Evolutionary conservation across 2,888 invertebrate genomes (phyloP), one percentile per base, ranked within the genome.

Genomic region (Eretmocerus hayati): DNA sequence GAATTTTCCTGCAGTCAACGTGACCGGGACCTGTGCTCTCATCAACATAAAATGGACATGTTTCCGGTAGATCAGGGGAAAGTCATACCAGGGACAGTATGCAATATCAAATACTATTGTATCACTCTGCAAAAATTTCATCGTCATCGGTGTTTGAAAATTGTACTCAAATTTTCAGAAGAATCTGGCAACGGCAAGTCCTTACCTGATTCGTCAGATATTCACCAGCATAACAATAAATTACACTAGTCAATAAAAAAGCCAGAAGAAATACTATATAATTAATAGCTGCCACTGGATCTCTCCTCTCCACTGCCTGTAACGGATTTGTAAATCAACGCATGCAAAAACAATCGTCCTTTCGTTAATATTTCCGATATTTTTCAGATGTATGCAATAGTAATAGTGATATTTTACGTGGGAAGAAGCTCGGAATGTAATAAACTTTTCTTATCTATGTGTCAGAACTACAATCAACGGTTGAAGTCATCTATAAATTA

Each of bases 191-290:
- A 15, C 11, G 23, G 30, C 8, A 32, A 30, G 36, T 13, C 26
- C n/a, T 11, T 16, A 60, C 60, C 54, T 61, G 55, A 19, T 5
- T 48, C 8, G 55, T 58, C 4, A 60, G 53, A 35, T 61, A 59
- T 37, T 60, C 59, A 18, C 61, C 61, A 11, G 42, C 49, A 15
- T 48, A 44, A 22, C 59, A 59, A 38, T 57, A 58, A 30, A 55
- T 42, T 16, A 58, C 55, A 3, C 53, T n/a, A 31, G 45, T 53
- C 8, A 46, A 21, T 33, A 53, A 30, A 20, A 49, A 44, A 8
- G 41, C 37, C 5, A 20, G 33, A 2, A 48, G 41, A 6, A 47
- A 20, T 20, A 38, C n/a, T 1, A 44, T 43, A 20, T 49, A 49
- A 16, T 49, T 43, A 41, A 53, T 22, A 13, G 44, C 37, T 31